Conservation (phyloP, 2,113 vertebrate genomes). For the Brachyhypopomus occidentalis region DNA sequence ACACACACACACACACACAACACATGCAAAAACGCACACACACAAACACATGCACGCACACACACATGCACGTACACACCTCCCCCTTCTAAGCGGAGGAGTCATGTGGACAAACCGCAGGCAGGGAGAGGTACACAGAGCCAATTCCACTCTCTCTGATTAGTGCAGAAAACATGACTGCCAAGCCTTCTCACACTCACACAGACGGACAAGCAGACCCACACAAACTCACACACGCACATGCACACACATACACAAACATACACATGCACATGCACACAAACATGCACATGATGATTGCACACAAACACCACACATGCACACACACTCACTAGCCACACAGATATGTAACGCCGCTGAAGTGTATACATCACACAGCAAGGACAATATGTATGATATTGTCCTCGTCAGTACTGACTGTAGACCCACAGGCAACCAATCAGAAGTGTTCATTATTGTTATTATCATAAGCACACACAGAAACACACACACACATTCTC, state of each 20-base stretch:
- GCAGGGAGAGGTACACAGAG: slow-evolving; percentile 69
- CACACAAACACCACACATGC: slow-evolving; percentile 25
- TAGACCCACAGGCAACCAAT: slow-evolving; percentile 7
- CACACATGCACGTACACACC: slow-evolving; percentile 64
- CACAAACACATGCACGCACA: slow-evolving; percentile 42
- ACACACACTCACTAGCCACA: neutral
- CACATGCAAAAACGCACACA: slow-evolving; percentile 26
- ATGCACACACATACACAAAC: slow-evolving; percentile 16
- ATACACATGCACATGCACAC: neutral
- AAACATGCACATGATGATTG: neutral
- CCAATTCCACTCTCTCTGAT: slow-evolving; percentile 69
- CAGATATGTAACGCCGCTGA: neutral
- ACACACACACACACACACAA: slow-evolving; percentile 49
- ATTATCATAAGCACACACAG: slow-evolving; percentile 19
- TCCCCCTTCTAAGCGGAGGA: slow-evolving; percentile 63
- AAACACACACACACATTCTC: slow-evolving; percentile 24
- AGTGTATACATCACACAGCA: neutral
- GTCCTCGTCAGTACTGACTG: slow-evolving; percentile 12
- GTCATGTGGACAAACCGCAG: slow-evolving; percentile 77
- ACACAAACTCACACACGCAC: slow-evolving; percentile 32
- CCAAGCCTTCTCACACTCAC: slow-evolving; percentile 54
- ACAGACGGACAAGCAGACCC: slow-evolving; percentile 19
- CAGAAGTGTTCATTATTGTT: slow-evolving; percentile 12
- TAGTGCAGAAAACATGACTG: slow-evolving; percentile 66
- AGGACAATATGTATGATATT: neutral